Evolutionary conservation across 1,140 invertebrate genomes (phyloP), one percentile per base, ranked within the genome.

Genomic region (Yoshiicerus persimilis): DNA sequence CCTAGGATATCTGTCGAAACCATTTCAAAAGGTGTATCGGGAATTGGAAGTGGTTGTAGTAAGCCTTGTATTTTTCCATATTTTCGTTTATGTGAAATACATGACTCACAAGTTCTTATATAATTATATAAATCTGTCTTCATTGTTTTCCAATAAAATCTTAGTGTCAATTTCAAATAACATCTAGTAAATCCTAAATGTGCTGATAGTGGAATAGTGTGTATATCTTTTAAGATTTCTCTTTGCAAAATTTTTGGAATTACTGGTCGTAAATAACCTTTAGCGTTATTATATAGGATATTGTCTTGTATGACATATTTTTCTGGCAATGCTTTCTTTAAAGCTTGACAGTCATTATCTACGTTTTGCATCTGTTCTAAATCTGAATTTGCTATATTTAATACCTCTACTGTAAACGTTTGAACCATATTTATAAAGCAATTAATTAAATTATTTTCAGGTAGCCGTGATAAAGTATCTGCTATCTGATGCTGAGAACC

Each of bases 1-100:
- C 92, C 92, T 77, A 91, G 90, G 36, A 92, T 90, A 87, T 92
- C 92, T 34, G 91, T 80, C 16, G 89, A 88, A 47, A 92, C 27
- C 80, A 77, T 89, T 90, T 91, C 88, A 83, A 90, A 91, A 11
- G 89, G 88, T 86, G 75, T 66, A 25, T 80, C 23, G 11, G 90
- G 86, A n/a, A 92, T 92, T 13, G 91, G 90, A 20, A 91, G 91
- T 11, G 92, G 91, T 70, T 91, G 84, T 87, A 90, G 90, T 6
- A 91, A 86, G 88, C 88, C 87, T 89, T 89, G 89, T 86, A 27
- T 75, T 86, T 91, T 91, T 23, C 87, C 75, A 87, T 88, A 84
- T 83, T 86, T 84, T 30, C 84, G 88, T 91, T 92, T 92, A 77
- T 27, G 23, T 27, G 0, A 1, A 66, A 23, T 38, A 36, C 30